Evolutionary conservation across 2,888 invertebrate genomes (phyloP).

Genomic region (Panzeria rudis): DNA sequence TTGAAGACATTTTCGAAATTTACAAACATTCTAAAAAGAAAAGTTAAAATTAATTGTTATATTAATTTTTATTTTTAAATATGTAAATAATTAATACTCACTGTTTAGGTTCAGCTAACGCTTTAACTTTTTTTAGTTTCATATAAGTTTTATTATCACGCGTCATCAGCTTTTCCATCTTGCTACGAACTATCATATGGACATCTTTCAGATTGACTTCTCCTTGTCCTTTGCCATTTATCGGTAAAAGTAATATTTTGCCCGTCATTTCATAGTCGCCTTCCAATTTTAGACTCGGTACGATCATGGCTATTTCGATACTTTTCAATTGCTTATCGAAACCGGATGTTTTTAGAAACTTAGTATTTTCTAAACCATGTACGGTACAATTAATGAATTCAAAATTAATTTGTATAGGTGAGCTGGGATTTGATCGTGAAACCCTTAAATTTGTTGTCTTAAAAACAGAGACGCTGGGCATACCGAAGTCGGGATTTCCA

Average conservation of each 20-base stretch:
- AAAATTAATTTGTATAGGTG: conserved; percentile 75
- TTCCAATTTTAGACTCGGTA: conserved; percentile 74
- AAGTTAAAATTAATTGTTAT: neutral
- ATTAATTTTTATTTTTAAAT: no score
- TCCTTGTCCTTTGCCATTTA: conserved; percentile 80
- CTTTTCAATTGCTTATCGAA: conserved; percentile 75
- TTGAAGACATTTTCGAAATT: conserved; percentile 77
- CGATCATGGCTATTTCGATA: conserved; percentile 73
- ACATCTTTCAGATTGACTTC: conserved; percentile 75
- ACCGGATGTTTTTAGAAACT: conserved; percentile 75
- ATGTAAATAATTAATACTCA: conserved; percentile 64
- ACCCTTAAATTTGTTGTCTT: conserved; percentile 73
- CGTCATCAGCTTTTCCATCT: conserved; percentile 60
- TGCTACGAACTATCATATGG: conserved; percentile 71
- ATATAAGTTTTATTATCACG: conserved; percentile 72
- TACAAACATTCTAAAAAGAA: conserved; percentile 74
- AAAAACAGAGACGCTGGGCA: conserved; percentile 74
- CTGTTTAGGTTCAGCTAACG: conserved; percentile 74
- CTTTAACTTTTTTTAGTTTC: conserved; percentile 73
- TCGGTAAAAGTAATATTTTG: conserved; percentile 81
- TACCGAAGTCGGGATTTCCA: conserved; percentile 75
- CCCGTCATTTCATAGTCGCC: conserved; percentile 81
- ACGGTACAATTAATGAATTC: conserved; percentile 74
- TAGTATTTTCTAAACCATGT: conserved; percentile 75
- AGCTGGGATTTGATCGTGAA: conserved; percentile 66